Conservation (phyloP, 1,140 invertebrate genomes). For the Drosophila murphyi region DNA sequence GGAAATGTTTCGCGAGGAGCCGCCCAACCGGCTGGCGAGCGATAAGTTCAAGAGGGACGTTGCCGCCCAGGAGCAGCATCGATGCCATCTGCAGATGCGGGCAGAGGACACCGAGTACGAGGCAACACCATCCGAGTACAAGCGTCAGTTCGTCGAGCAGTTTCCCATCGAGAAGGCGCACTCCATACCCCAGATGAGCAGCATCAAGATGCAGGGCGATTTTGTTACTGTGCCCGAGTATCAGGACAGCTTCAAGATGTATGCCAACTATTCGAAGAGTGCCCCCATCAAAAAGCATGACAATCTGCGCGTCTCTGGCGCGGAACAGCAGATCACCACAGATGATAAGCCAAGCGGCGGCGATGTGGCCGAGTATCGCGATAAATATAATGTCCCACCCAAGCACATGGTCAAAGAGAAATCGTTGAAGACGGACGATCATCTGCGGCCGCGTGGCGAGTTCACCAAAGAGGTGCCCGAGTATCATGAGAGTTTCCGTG, state of each 20-base stretch:
- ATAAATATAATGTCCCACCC: constrained; percentile 76
- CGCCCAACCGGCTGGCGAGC: constrained; percentile 28
- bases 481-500: constrained; percentile 83
- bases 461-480: constrained; percentile 80
- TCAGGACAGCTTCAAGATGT: constrained; percentile 80
- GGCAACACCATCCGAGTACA: constrained; percentile 72
- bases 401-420: constrained; percentile 72
- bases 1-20: constrained; percentile 63
- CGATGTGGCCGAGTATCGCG: constrained; percentile 74
- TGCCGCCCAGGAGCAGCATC: constrained; percentile 65
- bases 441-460: constrained; percentile 72
- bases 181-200: constrained; percentile 81
- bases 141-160: constrained; percentile 73
- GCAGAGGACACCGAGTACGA: constrained; percentile 50
- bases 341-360: constrained; percentile 1
- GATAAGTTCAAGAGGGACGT: constrained; percentile 69
- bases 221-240: constrained; percentile 79
- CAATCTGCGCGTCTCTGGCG: constrained; percentile 73
- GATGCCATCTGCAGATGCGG: constrained; percentile 69
- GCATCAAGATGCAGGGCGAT: constrained; percentile 76
- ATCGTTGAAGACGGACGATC: constrained; percentile 74
- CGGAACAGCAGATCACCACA: constrained; percentile 44
- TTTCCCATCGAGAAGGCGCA: constrained; percentile 79
- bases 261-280: constrained; percentile 79
- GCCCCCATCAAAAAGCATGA: constrained; percentile 80